Base-by-base conservation (phyloP, 2,888 invertebrate genomes). In the Tetragonisca angustula region DNA sequence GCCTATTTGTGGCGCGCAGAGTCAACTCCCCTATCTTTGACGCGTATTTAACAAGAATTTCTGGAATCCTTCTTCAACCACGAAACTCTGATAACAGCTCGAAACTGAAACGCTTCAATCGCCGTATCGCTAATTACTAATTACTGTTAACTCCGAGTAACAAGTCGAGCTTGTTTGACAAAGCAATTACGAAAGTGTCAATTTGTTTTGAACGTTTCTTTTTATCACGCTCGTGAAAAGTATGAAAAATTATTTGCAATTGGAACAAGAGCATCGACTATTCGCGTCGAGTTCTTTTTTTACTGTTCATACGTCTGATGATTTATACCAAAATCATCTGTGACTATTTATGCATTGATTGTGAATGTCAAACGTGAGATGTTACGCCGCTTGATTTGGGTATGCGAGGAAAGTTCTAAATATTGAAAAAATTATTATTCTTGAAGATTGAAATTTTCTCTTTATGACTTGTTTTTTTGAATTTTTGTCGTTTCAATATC, bases 21-120 rank as follows among this genome's bases (percentile, higher is more conserved):
- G 56, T 61, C 71, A 17, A 21, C n/a, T 27, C 27, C 15, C 6
- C 54, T 71, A 64, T 64, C 71, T 54, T 49, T 50, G 4, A 52
- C 62, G 32, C 15, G n/a, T 69, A 69, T 56, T 69, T 76, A 70
- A 64, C 69, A 56, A 56, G 62, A 27, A 27, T 65, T 70, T 76
- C 36, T 36, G 49, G n/a, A 56, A 61, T 64, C 21, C n/a, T 21
- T 4, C 2, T 27, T 13, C 24, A 27, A 15, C 21, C 64, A 71
- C 54, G 70, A 52, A 67, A 52, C 15, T 24, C 19, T 24, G 62
- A 70, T 43, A 76, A 76, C 62, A 36, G 17, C 2, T 19, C 13
- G n/a, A 15, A 19, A 67, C 43, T n/a, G 27, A 56, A 75, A 17
- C 68, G 15, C 21, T 56, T 74, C 61, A 69, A 76, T 62, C 43